Base-by-base conservation (phyloP, 1,140 invertebrate species). In the Scaptomyza hsui region DNA sequence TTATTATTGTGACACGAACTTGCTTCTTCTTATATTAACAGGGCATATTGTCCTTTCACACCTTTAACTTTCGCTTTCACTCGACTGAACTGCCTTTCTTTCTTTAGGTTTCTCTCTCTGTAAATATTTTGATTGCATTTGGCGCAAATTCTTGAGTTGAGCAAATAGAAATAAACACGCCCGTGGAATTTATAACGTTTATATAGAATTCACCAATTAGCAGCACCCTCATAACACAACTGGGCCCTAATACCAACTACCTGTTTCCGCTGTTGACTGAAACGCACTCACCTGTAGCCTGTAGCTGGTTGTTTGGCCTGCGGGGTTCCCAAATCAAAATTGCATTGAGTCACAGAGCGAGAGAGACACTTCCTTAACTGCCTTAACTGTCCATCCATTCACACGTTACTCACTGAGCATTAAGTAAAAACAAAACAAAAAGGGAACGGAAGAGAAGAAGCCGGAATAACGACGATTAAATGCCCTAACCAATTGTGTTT, bases 71-170 rank as follows among this genome's bases (percentile, higher is more conserved):
- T n/a, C 6, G 12, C 51, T 64, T 61, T 39, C 55, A 59, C 44
- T 75, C 52, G 16, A 61, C 47, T 72, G 65, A n/a, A n/a, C n/a
- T n/a, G 42, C 4, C 26, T 62, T 29, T 47, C 39, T 51, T 60
- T 56, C 63, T 55, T 62, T 29, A 6, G 6, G 26, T 9, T 9
- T 6, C 5, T 29, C 5, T 29, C 26, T 29, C 77, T 35, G 74
- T 88, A 88, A 86, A 86, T 86, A 88, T 88, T 86, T 64, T 86
- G 82, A 86, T 88, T 82, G 71, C 67, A 69, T 67, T 80, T 69
- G 63, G 61, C 56, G 62, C 42, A 44, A 29, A 35, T 13, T 53
- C n/a, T 45, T 7, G 32, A 64, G 49, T 15, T 35, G n/a, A 12
- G 37, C 19, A 57, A 51, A 59, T 10, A 41, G 26, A 26, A 26